Evolutionary conservation across 2,113 vertebrate species (phyloP).

Genomic region (Oreochromis spilurus): DNA sequence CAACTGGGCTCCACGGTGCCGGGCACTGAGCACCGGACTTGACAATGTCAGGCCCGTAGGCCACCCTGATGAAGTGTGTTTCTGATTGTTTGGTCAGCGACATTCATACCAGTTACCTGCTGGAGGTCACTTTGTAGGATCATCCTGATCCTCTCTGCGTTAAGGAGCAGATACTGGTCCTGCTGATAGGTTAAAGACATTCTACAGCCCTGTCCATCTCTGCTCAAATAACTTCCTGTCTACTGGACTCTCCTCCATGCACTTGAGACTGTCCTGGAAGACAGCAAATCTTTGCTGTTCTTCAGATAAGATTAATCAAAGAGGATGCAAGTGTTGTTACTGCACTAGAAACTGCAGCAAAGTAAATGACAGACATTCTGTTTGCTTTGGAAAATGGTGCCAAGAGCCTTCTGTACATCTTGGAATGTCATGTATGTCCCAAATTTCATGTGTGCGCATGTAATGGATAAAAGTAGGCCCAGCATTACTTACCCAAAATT

Average conservation of each 20-base stretch:
- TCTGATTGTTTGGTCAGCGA: not conserved
- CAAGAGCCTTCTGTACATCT: not conserved
- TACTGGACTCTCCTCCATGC: not conserved
- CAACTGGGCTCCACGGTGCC: accelerated
- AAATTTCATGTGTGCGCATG: not conserved
- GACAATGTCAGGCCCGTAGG: not conserved
- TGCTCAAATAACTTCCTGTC: not conserved
- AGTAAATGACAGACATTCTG: not conserved
- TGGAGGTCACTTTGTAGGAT: not conserved
- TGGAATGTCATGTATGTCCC: not conserved
- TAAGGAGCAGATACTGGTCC: not conserved
- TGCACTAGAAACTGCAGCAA: not conserved
- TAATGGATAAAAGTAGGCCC: not conserved
- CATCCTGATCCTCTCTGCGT: not conserved
- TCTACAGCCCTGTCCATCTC: not conserved
- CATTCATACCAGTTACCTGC: not conserved
- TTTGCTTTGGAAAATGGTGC: not conserved
- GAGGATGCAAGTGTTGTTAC: not conserved
- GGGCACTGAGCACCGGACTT: not conserved
- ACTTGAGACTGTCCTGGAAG: accelerated
- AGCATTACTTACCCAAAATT: not conserved
- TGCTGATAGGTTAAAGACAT: not conserved
- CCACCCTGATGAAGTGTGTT: not conserved
- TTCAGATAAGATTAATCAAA: not conserved
- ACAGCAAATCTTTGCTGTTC: not conserved